These are phyloP conservation scores for Charina bottae DNA, from an alignment of 2,113 vertebrate species.

Conservation along the genomic window DNA sequence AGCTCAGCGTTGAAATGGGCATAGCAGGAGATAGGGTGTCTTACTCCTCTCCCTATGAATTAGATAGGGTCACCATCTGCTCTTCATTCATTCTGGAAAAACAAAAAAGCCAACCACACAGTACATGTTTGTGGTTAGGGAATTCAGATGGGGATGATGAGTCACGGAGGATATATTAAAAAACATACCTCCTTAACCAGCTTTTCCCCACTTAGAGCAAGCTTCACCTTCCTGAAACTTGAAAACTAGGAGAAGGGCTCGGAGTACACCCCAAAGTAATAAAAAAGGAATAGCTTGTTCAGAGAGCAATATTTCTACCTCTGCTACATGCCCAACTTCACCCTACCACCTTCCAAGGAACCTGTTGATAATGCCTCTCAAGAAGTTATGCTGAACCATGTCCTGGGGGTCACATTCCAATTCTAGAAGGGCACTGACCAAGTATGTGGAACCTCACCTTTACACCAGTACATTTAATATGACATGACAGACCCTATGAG, in stretches of 20 bases:
- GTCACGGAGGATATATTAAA: neutral
- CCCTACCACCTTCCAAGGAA: neutral
- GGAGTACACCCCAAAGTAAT: neutral
- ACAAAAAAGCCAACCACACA: neutral
- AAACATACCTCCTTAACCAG: neutral
- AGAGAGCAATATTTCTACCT: neutral
- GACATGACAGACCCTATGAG: neutral
- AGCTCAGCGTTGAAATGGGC: neutral
- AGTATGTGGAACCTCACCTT: neutral
- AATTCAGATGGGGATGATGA: neutral
- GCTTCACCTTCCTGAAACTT: neutral
- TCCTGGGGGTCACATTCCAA: neutral
- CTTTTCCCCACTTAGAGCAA: neutral
- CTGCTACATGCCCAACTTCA: neutral
- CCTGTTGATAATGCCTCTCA: neutral
- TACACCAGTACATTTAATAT: too few relatives aligned
- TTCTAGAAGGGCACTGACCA: neutral
- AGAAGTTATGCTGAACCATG: neutral
- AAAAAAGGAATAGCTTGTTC: neutral
- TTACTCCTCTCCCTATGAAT: neutral
- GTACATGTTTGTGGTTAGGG: neutral
- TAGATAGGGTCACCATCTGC: too few relatives aligned
- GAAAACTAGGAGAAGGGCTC: neutral
- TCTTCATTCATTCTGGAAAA: neutral
- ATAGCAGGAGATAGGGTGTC: neutral